Conservation (phyloP, 2,797 vertebrate species). For the Ceryle rudis region DNA sequence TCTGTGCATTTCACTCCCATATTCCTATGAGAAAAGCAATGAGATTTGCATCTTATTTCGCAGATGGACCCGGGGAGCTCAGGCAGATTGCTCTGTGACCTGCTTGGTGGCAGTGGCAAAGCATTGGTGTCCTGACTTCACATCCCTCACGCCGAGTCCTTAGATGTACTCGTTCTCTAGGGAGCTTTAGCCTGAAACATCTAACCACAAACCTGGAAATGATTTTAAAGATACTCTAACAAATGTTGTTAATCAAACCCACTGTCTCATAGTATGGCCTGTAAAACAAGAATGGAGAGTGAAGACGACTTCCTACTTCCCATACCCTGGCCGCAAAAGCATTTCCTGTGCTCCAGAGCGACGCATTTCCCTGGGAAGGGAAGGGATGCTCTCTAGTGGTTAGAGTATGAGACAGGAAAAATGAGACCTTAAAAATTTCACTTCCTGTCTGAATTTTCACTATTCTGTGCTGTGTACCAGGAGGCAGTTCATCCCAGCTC, state of each 20-base stretch:
- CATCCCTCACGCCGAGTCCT: neutral
- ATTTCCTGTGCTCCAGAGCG: conserved; percentile 44
- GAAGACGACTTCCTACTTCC: conserved; percentile 42
- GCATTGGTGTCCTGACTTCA: neutral
- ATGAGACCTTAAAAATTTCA: neutral
- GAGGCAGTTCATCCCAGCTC: neutral
- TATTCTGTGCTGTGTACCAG: neutral
- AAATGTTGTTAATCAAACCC: conserved; percentile 42
- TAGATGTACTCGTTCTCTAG: neutral
- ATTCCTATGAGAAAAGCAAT: neutral
- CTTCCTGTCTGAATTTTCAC: neutral
- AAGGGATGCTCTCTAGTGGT: conserved; percentile 73
- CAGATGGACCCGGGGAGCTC: rapidly evolving
- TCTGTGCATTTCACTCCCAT: neutral
- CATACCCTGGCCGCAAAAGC: neutral
- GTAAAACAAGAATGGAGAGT: conserved; percentile 18
- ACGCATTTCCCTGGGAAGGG: conserved; percentile 54
- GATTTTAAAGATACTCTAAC: neutral
- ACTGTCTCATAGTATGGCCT: neutral
- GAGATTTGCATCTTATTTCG: neutral
- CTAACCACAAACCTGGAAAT: conserved; percentile 50
- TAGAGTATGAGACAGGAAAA: neutral
- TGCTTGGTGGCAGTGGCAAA: neutral
- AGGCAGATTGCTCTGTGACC: neutral
- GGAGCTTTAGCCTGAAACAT: neutral